These are phyloP conservation scores for Heliocidaris erythrogramma DNA, from an alignment of 35 echinoderm and acorn worm genomes.

Conservation along the genomic window DNA sequence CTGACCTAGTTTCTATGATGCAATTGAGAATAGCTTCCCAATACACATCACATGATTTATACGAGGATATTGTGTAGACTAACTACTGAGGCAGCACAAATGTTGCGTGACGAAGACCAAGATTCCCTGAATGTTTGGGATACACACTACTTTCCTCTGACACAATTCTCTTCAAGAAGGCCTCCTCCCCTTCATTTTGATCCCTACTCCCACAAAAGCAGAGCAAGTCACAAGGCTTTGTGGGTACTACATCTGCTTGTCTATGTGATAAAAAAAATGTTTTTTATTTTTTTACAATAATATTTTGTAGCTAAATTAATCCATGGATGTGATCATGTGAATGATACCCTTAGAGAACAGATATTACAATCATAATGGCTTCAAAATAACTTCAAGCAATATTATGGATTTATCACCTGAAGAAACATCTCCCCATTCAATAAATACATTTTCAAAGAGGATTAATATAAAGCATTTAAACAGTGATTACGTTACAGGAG, in stretches of 20 bases:
- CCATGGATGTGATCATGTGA: no score
- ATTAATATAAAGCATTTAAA: no score
- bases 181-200: neutral
- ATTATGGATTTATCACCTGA: no score
- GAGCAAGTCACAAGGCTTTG: neutral
- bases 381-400: no score
- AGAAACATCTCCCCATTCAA: no score
- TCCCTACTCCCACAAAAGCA: neutral
- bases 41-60: conserved; percentile 10
- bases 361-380: no score
- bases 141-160: neutral
- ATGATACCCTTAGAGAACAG: no score
- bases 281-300: no score
- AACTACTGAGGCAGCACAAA: neutral
- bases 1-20: neutral
- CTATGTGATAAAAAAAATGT: no score
- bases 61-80: neutral
- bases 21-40: neutral
- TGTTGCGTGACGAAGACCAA: neutral
- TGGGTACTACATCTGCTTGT: neutral
- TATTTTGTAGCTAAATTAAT: no score
- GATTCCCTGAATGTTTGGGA: neutral
- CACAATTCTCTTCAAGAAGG: neutral
- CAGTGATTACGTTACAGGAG: no score
- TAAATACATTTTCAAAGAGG: no score